Percentiles rank a stretch among this genome's conserved stretches.
Evolutionary conservation across 2,888 invertebrate species (phyloP).

Genomic region (Deilephila elpenor): DNA sequence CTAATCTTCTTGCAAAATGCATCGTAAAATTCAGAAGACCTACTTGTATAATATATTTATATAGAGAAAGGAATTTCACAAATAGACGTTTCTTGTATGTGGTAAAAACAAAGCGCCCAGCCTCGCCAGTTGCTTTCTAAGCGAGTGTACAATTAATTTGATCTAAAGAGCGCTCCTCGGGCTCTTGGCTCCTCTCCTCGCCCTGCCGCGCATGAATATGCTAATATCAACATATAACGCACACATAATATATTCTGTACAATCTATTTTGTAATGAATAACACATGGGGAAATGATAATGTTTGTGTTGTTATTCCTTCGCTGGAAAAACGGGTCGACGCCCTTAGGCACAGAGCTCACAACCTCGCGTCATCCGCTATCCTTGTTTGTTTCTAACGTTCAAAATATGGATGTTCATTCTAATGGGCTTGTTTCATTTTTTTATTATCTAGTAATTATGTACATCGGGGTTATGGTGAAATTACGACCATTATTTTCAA

Average conservation of each 20-base stretch:
- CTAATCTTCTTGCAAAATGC: neutral
- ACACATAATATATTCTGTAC: constrained; percentile 37
- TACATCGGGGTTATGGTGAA: neutral
- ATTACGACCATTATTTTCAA: too few relatives aligned
- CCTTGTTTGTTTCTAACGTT: constrained; percentile 31
- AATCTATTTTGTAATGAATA: constrained; percentile 64
- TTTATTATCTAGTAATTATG: neutral
- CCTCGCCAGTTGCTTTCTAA: neutral
- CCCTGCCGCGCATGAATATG: constrained; percentile 28
- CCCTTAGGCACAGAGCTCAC: constrained; percentile 34
- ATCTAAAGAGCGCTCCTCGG: constrained; percentile 31
- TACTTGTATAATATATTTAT: neutral
- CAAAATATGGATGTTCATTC: constrained; percentile 5
- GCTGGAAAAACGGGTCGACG: constrained; percentile 54
- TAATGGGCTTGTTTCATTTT: neutral
- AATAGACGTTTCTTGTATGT: constrained; percentile 4
- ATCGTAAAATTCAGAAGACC: neutral
- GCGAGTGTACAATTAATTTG: constrained; percentile 35
- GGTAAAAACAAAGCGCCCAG: neutral
- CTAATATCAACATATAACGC: constrained; percentile 33
- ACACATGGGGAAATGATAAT: constrained; percentile 66
- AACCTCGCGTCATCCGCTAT: constrained; percentile 22
- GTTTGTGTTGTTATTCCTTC: constrained; percentile 61
- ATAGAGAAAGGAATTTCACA: neutral
- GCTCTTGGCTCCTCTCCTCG: constrained; percentile 20